Evolutionary conservation across 2,113 vertebrate genomes (phyloP).

Genomic region (Cheirogaleus medius): DNA sequence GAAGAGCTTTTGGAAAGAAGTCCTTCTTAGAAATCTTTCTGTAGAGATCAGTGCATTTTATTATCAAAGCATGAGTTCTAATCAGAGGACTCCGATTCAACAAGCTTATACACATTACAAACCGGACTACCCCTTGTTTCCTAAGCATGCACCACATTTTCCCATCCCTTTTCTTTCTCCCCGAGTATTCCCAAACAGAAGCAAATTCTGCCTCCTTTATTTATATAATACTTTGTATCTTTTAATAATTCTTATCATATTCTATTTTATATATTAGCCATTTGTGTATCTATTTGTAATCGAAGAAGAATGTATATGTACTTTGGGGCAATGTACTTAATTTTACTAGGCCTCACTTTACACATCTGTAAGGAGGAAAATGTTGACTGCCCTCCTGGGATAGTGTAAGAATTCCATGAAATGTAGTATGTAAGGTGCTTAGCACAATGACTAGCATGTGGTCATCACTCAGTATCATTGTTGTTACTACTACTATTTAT

Average conservation of each 20-base stretch:
- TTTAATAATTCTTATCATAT: neutral
- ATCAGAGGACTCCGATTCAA: neutral
- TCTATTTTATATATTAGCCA: neutral
- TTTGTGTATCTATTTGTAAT: neutral
- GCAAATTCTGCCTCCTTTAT: neutral
- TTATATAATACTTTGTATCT: neutral
- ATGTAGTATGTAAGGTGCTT: neutral
- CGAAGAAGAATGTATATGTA: neutral
- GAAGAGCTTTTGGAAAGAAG: neutral
- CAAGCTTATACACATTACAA: neutral
- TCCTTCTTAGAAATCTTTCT: conserved; percentile 10
- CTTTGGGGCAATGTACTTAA: neutral
- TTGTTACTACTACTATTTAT: neutral
- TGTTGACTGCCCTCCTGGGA: neutral
- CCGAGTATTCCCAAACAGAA: neutral
- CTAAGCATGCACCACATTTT: neutral
- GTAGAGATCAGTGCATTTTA: neutral
- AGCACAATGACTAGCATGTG: neutral
- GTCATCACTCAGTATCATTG: neutral
- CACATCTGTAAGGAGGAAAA: neutral
- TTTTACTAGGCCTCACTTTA: conserved; percentile 8
- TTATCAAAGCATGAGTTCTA: neutral
- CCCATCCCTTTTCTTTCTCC: neutral
- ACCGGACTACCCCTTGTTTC: neutral
- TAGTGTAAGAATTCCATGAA: conserved; percentile 14